phyloP scores from a whole-genome alignment of 2,797 vertebrate species.

The Vireo griseus region DNA sequence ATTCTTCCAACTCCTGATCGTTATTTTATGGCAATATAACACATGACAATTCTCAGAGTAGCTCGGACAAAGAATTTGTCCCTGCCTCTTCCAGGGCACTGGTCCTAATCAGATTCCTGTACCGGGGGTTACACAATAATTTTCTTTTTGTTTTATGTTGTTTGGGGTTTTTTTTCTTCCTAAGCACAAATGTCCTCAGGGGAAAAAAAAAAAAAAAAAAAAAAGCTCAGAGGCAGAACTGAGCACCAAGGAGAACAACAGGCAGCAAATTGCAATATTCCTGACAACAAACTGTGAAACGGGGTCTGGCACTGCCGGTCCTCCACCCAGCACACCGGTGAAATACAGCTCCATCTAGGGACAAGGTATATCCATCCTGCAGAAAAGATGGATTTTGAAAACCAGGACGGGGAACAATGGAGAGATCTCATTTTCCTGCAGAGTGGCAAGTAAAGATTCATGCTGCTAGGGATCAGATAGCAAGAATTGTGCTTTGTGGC shows the following conservation, averaged over 20 bases:
- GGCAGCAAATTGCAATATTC: neutral
- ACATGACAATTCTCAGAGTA: slow-evolving; percentile 42
- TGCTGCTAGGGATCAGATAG: slow-evolving; percentile 43
- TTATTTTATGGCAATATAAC: slow-evolving; percentile 33
- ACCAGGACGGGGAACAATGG: neutral
- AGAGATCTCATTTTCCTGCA: neutral
- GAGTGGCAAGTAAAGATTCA: slow-evolving; percentile 25
- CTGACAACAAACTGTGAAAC: neutral
- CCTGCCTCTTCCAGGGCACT: neutral
- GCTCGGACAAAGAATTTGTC: neutral
- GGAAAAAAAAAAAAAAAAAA: neutral
- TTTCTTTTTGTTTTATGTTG: neutral
- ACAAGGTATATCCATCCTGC: neutral
- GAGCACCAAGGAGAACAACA: neutral
- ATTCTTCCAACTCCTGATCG: slow-evolving; percentile 27
- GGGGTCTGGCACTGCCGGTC: neutral
- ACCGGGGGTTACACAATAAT: neutral
- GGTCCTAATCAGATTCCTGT: slow-evolving; percentile 53
- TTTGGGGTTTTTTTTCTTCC: neutral
- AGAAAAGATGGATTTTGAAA: neutral
- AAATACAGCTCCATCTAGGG: slow-evolving; percentile 45
- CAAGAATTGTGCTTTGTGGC: slow-evolving; percentile 35
- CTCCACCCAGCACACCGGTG: neutral
- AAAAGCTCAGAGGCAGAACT: neutral
- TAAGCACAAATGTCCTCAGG: neutral